These are phyloP conservation scores for Nycticryphes semicollaris DNA, from an alignment of 2,113 vertebrate genomes.

Conservation along the genomic window DNA sequence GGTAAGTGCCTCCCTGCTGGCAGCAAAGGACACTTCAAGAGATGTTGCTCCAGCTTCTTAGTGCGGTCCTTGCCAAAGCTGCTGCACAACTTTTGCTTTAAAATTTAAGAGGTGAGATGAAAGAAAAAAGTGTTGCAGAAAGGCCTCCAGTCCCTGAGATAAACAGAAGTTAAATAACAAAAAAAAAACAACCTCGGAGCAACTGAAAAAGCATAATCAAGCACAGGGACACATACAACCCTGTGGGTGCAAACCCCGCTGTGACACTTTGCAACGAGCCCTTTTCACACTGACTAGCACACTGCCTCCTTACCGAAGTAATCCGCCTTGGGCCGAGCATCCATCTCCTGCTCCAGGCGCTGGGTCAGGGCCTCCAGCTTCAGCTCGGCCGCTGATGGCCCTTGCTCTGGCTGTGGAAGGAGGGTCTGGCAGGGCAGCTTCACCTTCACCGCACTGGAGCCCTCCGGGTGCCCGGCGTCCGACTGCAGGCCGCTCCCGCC, in stretches of 20 bases:
- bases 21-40: neutral
- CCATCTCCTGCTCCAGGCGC: constrained; percentile 93
- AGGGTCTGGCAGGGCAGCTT: constrained; percentile 82
- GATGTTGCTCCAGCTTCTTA: neutral
- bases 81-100: neutral
- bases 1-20: neutral
- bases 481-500: neutral
- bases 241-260: neutral
- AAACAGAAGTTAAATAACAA: neutral
- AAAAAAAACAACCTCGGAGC: neutral
- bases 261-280: neutral
- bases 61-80: neutral
- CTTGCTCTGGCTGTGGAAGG: constrained; percentile 71
- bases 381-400: constrained; percentile 82
- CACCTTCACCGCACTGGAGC: constrained; percentile 61
- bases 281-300: rapidly evolving
- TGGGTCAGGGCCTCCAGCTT: constrained; percentile 93
- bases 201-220: neutral
- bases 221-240: neutral
- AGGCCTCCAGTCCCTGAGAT: neutral
- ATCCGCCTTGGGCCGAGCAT: constrained; percentile 87
- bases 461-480: constrained; percentile 48
- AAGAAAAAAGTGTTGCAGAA: neutral
- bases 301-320: constrained; percentile 86
- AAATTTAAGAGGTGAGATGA: neutral